These are phyloP conservation scores for Misgurnus anguillicaudatus DNA, from an alignment of 2,113 vertebrate species.

Conservation along the genomic window DNA sequence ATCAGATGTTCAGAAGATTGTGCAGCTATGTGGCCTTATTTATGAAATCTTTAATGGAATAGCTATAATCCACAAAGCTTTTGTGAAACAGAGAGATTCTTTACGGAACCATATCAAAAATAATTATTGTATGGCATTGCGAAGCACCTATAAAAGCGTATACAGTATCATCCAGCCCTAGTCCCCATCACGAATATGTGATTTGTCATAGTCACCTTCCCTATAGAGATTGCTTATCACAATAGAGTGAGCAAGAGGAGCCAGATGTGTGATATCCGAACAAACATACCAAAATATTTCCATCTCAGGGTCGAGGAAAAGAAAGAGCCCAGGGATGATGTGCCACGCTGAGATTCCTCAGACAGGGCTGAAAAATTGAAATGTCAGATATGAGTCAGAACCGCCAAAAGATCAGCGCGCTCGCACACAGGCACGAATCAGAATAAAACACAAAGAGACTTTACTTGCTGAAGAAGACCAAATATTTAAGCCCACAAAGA, in stretches of 20 bases:
- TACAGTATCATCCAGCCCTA: neutral
- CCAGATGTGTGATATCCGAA: conserved; percentile 9
- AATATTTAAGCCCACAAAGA: conserved; percentile 29
- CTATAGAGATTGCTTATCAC: neutral
- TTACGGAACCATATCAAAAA: too few relatives aligned
- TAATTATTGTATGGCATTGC: too few relatives aligned
- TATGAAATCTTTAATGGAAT: too few relatives aligned
- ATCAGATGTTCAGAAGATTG: neutral
- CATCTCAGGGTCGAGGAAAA: neutral
- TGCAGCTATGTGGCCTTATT: too few relatives aligned
- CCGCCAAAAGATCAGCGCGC: conserved; percentile 36
- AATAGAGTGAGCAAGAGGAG: neutral
- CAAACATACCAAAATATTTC: conserved; percentile 8
- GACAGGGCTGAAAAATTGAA: conserved; percentile 50
- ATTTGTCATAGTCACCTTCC: neutral
- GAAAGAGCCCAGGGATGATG: conserved; percentile 42
- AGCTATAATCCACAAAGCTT: too few relatives aligned
- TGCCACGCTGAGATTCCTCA: conserved; percentile 35
- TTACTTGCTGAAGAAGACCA: neutral
- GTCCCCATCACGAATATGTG: neutral
- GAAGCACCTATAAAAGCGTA: too few relatives aligned
- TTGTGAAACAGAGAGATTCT: too few relatives aligned
- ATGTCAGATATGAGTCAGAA: conserved; percentile 55
- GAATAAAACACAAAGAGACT: conserved; percentile 5
- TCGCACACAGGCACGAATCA: conserved; percentile 15